A percentile compares a stretch with the other conserved stretches of the same genome.
Conservation (phyloP, 2,797 vertebrate species). For the Coregonus ussuriensis region DNA sequence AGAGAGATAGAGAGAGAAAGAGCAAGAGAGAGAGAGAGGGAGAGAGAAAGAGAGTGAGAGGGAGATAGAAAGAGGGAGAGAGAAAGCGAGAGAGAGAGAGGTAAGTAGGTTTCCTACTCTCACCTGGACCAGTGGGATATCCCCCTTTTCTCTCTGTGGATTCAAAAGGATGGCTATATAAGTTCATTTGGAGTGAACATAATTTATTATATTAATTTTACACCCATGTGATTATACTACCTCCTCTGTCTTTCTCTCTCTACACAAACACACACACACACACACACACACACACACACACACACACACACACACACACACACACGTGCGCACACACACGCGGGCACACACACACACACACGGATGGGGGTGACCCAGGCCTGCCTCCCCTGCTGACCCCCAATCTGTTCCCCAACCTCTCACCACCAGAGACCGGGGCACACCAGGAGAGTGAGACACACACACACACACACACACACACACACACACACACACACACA, state of each 20-base stretch:
- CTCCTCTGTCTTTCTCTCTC: background rate
- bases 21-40: background rate
- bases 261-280: background rate
- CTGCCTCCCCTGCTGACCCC: slow-evolving; percentile 81
- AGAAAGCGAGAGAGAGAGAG: slow-evolving; percentile 13
- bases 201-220: slow-evolving; percentile 78
- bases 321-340: slow-evolving; percentile 6
- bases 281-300: slow-evolving; percentile 19
- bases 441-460: slow-evolving; percentile 61
- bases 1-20: too few species aligned
- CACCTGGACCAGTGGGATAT: slow-evolving; percentile 47
- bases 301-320: slow-evolving; percentile 40
- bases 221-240: slow-evolving; percentile 55
- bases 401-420: slow-evolving; percentile 82
- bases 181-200: slow-evolving; percentile 33
- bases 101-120: slow-evolving; percentile 69
- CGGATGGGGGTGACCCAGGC: slow-evolving; percentile 80
- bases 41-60: background rate
- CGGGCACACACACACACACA: background rate
- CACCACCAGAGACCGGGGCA: slow-evolving; percentile 72
- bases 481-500: slow-evolving; percentile 30
- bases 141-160: slow-evolving; percentile 56
- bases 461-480: slow-evolving; percentile 55
- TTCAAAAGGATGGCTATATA: slow-evolving; percentile 65
- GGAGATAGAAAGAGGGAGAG: background rate